Percentiles rank a stretch among this genome's conserved stretches.
phyloP scores from a whole-genome alignment of 2,797 vertebrate species.

The Heteromormyrus szaboi region DNA sequence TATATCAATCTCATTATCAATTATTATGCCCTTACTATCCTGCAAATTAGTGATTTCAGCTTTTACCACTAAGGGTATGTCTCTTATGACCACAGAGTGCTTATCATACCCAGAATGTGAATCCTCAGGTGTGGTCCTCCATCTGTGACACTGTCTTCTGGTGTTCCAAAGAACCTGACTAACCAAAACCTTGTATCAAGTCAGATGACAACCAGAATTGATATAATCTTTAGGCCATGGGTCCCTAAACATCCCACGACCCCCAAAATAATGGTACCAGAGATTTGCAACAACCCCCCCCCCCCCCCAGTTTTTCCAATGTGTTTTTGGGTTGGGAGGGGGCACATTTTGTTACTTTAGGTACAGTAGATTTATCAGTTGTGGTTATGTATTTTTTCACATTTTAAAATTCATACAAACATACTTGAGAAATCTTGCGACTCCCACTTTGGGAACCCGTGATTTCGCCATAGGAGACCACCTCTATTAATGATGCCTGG shows the following conservation, averaged over 20 bases:
- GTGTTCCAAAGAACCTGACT: not conserved
- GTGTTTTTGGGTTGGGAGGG: not conserved
- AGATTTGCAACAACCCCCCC: not conserved
- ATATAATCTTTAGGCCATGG: not conserved
- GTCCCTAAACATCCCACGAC: not conserved
- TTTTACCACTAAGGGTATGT: not conserved
- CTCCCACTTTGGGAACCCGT: not conserved
- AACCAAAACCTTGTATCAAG: not conserved
- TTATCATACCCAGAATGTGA: not conserved
- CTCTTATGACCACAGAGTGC: not conserved
- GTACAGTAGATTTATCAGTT: not conserved
- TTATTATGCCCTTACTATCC: too few species aligned
- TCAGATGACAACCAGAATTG: not conserved
- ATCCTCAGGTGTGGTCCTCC: not conserved
- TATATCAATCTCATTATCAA: too few species aligned
- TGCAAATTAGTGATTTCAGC: too few species aligned
- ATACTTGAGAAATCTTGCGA: not conserved
- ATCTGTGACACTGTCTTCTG: not conserved
- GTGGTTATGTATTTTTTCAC: not conserved
- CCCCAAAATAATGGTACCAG: not conserved
- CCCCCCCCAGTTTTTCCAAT: not conserved
- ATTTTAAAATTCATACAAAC: not conserved
- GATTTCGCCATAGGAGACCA: not conserved
- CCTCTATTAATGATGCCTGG: not conserved
- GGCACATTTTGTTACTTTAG: not conserved